Percentiles rank a stretch among this genome's conserved stretches.
phyloP scores from a whole-genome alignment of 2,113 vertebrate species.

The Danionella cerebrum region DNA sequence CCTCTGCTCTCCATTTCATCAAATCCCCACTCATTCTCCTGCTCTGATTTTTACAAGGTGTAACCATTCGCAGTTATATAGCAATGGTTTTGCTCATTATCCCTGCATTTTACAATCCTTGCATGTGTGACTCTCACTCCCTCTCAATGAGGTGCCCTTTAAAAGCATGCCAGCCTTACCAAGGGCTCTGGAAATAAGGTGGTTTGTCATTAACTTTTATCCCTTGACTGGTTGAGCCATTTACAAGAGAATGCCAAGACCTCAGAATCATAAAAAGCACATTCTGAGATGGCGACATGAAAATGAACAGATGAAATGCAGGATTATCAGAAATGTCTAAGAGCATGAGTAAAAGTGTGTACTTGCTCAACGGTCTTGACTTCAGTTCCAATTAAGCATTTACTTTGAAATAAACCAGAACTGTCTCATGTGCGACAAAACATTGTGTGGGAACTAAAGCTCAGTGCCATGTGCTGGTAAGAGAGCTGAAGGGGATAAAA shows the following conservation, averaged over 20 bases:
- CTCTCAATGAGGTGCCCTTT: constrained; percentile 42
- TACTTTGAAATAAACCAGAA: constrained; percentile 14
- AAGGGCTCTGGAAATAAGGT: constrained; percentile 53
- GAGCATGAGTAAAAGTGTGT: background rate
- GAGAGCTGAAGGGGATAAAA: constrained; percentile 1
- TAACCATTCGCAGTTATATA: constrained; percentile 48
- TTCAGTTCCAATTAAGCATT: constrained; percentile 1
- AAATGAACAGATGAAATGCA: constrained; percentile 5
- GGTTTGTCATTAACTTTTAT: constrained; percentile 65
- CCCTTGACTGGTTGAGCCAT: constrained; percentile 44
- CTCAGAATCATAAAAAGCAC: constrained; percentile 28
- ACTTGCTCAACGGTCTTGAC: background rate
- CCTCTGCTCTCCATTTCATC: constrained; percentile 28
- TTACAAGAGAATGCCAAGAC: constrained; percentile 39
- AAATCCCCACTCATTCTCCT: constrained; percentile 29
- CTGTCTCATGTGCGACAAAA: constrained; percentile 1
- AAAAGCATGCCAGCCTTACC: constrained; percentile 42
- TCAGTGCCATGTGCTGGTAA: background rate
- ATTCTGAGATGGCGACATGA: constrained; percentile 1
- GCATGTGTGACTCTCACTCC: constrained; percentile 40
- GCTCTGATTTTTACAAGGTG: constrained; percentile 49
- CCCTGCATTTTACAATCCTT: constrained; percentile 48
- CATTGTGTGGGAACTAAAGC: background rate
- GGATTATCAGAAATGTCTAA: background rate
- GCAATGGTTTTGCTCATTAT: constrained; percentile 58